A percentile compares a stretch with the other conserved stretches of the same genome.
Conservation (phyloP, 2,888 invertebrate species). For the Carterocephalus palaemon region DNA sequence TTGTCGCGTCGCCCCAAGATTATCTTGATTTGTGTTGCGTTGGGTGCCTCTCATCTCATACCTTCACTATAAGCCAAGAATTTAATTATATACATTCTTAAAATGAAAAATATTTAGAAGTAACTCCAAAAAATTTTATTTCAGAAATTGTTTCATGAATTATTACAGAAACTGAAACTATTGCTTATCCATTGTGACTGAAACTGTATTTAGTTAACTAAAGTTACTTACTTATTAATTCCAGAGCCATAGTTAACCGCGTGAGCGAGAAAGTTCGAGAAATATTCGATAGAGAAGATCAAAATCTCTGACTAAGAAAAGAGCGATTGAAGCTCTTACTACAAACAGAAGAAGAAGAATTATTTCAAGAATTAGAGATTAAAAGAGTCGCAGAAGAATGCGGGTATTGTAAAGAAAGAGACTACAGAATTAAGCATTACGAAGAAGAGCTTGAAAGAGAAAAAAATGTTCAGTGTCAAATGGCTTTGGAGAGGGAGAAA, state of each 20-base stretch:
- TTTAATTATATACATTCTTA: too few species aligned
- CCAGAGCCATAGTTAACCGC: conserved; percentile 58
- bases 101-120: too few species aligned
- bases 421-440: conserved; percentile 42
- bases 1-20: conserved; percentile 5
- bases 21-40: too few species aligned
- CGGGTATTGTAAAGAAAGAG: conserved; percentile 51
- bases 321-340: conserved; percentile 50
- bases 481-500: conserved; percentile 64
- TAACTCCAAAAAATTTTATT: too few species aligned
- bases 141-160: too few species aligned
- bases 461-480: conserved; percentile 57
- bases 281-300: conserved; percentile 55
- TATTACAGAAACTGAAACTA: too few species aligned
- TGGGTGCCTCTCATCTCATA: too few species aligned
- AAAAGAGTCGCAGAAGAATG: conserved; percentile 52
- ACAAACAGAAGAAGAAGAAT: conserved; percentile 50
- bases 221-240: too few species aligned
- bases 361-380: conserved; percentile 45
- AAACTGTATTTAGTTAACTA: too few species aligned
- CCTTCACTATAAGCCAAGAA: too few species aligned
- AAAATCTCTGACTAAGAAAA: conserved; percentile 62
- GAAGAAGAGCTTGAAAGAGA: conserved; percentile 55
- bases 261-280: conserved; percentile 57
- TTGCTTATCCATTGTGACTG: too few species aligned